Evolutionary conservation across 1,140 invertebrate genomes (phyloP).

Genomic region (Apis florea): DNA sequence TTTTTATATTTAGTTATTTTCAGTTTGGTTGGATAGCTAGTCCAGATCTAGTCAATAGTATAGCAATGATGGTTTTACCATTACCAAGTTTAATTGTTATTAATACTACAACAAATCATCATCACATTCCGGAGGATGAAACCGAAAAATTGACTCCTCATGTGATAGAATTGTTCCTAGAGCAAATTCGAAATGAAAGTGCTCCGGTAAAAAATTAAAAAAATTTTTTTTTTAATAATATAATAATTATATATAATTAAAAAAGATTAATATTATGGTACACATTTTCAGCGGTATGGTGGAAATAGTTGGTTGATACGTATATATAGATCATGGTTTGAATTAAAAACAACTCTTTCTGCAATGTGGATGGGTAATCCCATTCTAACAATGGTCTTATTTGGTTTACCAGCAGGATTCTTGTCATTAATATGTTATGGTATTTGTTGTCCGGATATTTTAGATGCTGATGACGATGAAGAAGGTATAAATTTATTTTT

Average conservation of each 20-base stretch:
- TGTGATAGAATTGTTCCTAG: constrained; percentile 89
- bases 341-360: constrained; percentile 85
- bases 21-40: constrained; percentile 96
- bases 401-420: constrained; percentile 94
- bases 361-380: constrained; percentile 96
- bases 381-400: constrained; percentile 91
- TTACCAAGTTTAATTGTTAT: constrained; percentile 93
- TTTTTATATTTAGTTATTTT: constrained; percentile 82
- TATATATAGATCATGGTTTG: constrained; percentile 89
- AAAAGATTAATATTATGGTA: constrained; percentile 15
- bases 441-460: constrained; percentile 95
- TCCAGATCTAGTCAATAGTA: constrained; percentile 92
- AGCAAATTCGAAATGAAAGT: constrained; percentile 87
- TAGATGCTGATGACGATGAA: constrained; percentile 94
- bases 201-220: constrained; percentile 82
- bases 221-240: background rate
- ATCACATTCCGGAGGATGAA: constrained; percentile 93
- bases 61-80: constrained; percentile 91
- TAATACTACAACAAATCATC: constrained; percentile 94
- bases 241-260: background rate
- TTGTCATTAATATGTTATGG: constrained; percentile 96
- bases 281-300: constrained; percentile 86
- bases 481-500: constrained; percentile 71
- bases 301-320: constrained; percentile 88
- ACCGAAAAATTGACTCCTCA: constrained; percentile 88